Base-by-base conservation (phyloP, 1,140 invertebrate species). In the Pararge aegeria region DNA sequence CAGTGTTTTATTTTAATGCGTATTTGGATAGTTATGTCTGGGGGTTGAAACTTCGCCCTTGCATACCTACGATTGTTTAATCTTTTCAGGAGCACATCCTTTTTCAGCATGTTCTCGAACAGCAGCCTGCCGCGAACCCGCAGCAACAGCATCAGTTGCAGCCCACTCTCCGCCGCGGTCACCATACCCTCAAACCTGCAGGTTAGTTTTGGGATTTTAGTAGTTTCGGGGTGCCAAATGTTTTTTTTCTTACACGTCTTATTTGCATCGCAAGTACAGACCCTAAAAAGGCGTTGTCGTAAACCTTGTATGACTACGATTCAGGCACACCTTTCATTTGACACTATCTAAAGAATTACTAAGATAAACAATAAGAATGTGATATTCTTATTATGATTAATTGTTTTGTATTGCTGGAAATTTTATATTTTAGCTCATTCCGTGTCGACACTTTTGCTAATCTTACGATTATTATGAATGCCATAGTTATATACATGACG, bases 91-190 rank as follows among this genome's bases (percentile, higher is more conserved):
- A 89, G 79, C 55, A 80, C 89, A 29, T 78, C 81, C 19, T 82
- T 82, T 58, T 89, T 90, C 72, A 86, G 71, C 59, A 88, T 89
- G 81, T 86, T 90, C 66, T 76, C 78, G 1, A 88, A 87, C 68
- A 88, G 76, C 73, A 89, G 83, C 54, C 56, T 79, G 55, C 80
- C 82, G 64, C 76, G 96, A 64, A 93, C 94, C 52, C 91, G 96
- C 54, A 92, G 96, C 68, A 96, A 96, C 82, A 96, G 95, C 80
- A 95, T 95, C 58, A 96, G 95, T 87, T 96, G 95, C 89, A 96
- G 94, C 75, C 93, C 79, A 48, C 90, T 91, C 60, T 87, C 87
- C 6, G 63, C 73, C 6, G 66, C 73, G 30, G 55, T 70, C 27
- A 73, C 61, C 30, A 59, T 70, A 51, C 65, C 68, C 53, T 91